These are phyloP conservation scores for Eledone cirrhosa DNA, from an alignment of 2,888 invertebrate species.

Conservation along the genomic window DNA sequence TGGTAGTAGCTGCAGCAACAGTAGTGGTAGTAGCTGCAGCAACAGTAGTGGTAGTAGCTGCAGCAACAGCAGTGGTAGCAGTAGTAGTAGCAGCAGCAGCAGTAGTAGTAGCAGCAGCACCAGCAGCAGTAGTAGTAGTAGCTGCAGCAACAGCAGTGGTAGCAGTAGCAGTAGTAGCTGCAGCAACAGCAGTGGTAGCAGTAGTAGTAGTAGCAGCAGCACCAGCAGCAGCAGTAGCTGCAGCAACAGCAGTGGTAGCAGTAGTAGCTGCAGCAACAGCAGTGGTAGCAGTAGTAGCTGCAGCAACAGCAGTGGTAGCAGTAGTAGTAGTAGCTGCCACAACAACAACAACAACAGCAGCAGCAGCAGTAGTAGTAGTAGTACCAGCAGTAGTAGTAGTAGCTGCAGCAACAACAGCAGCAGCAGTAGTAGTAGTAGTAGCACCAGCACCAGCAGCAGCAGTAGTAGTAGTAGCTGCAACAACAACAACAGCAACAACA, in stretches of 20 bases:
- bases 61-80: conserved; percentile 23
- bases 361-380: conserved; percentile 26
- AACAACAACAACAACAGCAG: conserved; percentile 19
- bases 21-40: conserved; percentile 32
- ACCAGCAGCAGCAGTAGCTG: background rate
- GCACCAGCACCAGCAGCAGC: too few species aligned
- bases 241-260: background rate
- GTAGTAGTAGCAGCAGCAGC: conserved; percentile 17
- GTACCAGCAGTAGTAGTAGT: conserved; percentile 25
- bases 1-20: conserved; percentile 31
- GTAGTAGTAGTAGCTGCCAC: conserved; percentile 25
- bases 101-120: conserved; percentile 26
- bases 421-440: too few species aligned
- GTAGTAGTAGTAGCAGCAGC: conserved; percentile 22
- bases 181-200: background rate
- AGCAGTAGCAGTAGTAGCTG: conserved; percentile 26
- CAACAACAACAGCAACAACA: too few species aligned
- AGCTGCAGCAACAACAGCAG: too few species aligned
- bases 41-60: conserved; percentile 27
- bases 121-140: conserved; percentile 9
- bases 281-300: conserved; percentile 9
- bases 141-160: conserved; percentile 25
- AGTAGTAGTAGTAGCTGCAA: too few species aligned
- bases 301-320: background rate
- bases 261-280: conserved; percentile 13